Base-by-base conservation (phyloP, 1,140 invertebrate species). In the Aethina tumida region DNA sequence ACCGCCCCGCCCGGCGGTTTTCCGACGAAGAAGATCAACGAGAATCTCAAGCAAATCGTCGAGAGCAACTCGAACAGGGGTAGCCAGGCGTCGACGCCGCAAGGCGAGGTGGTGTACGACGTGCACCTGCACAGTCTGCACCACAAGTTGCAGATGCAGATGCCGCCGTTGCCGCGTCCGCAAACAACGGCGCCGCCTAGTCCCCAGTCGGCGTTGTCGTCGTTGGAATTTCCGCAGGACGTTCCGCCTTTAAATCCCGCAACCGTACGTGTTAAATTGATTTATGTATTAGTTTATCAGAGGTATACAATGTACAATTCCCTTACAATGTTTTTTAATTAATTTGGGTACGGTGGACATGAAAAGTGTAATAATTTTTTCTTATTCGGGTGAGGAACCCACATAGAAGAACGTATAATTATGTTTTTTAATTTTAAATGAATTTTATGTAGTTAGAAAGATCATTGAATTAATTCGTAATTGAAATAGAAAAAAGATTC, bases 71-170 rank as follows among this genome's bases (percentile, higher is more conserved):
- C 50, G 10, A 43, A 26, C 35, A 53, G 41, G 26, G 33, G 62
- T 20, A 70, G 67, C 49, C 71, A 75, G 51, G 70, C 72, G 10
- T 64, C 70, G 4, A 76, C 74, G 1, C 73, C 74, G 4, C 66
- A 66, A 33, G 54, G 52, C 9, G 49, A 60, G 33, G 47, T 53
- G 9, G 55, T 62, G 39, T 70, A 74, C 43, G 73, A 75, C 30
- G 52, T 61, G 0, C 73, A 76, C 29, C 68, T 75, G 61, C 65
- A 71, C 47, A 68, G 61, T 43, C 60, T 77, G 5, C 74, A 77
- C 41, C 72, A 77, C 30, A 74, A 74, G 53, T 41, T 75, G 7
- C 68, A 70, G 10, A 69, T 67, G 15, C 68, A 67, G 16, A 69
- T 73, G 20, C 38, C 45, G 3, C 31, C 36, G n/a, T 12, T 29